phyloP scores from a whole-genome alignment of 2,888 invertebrate species.

The Megamerina dolium region DNA sequence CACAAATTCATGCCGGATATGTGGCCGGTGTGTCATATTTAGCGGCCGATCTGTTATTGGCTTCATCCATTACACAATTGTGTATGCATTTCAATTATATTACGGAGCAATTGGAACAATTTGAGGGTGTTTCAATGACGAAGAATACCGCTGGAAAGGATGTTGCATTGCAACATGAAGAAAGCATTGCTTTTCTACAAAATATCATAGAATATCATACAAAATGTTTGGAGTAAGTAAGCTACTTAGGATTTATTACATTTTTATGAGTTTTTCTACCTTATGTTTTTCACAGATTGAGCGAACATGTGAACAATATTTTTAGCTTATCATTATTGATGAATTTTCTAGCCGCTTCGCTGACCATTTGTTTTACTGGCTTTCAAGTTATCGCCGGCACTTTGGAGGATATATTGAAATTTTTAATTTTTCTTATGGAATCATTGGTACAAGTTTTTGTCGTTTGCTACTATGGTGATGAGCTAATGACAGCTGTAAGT shows the following conservation, averaged over 20 bases:
- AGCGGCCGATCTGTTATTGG: conserved; percentile 34
- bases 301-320: conserved; percentile 33
- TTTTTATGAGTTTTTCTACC: not conserved
- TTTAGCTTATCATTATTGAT: conserved; percentile 37
- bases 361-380: conserved; percentile 42
- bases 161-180: not conserved
- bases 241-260: not conserved
- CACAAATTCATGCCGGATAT: conserved; percentile 31
- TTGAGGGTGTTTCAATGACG: too few species aligned
- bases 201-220: conserved; percentile 28
- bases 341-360: conserved; percentile 41
- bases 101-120: conserved; percentile 25
- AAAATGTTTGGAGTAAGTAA: conserved; percentile 35
- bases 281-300: conserved; percentile 24
- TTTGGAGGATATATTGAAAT: conserved; percentile 34
- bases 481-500: conserved; percentile 36
- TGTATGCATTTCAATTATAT: conserved; percentile 40
- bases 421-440: conserved; percentile 36
- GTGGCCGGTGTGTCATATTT: conserved; percentile 35
- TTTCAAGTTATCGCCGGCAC: conserved; percentile 40
- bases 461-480: conserved; percentile 40
- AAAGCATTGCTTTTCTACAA: conserved; percentile 19
- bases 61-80: conserved; percentile 35
- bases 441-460: conserved; percentile 39
- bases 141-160: conserved; percentile 3